A percentile compares a stretch with the other conserved stretches of the same genome.
phyloP scores from a whole-genome alignment of 2,888 invertebrate species.

The Latheticus oryzae region DNA sequence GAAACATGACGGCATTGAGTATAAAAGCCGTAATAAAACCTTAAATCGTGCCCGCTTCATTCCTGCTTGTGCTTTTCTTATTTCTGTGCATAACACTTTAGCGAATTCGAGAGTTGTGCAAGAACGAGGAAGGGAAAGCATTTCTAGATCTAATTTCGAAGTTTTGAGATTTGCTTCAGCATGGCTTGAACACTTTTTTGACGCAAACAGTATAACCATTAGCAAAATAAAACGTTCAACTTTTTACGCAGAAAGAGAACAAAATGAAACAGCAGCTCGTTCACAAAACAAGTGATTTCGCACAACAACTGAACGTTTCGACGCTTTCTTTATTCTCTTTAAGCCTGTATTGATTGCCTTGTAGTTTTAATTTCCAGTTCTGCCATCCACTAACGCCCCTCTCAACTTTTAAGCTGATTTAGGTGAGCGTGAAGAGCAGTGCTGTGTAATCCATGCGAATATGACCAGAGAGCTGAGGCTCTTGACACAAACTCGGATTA shows the following conservation, averaged over 20 bases:
- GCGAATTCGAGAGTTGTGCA: constrained; percentile 33
- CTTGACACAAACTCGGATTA: constrained; percentile 52
- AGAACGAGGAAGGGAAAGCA: constrained; percentile 27
- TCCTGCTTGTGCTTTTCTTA: constrained; percentile 35
- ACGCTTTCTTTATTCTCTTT: constrained; percentile 42
- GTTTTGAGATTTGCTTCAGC: constrained; percentile 36
- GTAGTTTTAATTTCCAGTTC: constrained; percentile 48
- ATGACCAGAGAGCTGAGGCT: constrained; percentile 58
- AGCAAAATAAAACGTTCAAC: constrained; percentile 46
- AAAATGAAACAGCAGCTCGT: constrained; percentile 43
- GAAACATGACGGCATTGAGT: constrained; percentile 32
- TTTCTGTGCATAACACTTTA: constrained; percentile 30
- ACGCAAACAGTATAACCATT: constrained; percentile 42
- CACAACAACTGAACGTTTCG: constrained; percentile 41
- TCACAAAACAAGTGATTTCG: constrained; percentile 44
- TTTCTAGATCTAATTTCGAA: constrained; percentile 37
- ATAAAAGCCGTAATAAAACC: constrained; percentile 36
- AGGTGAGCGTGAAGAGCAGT: constrained; percentile 53
- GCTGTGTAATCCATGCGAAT: constrained; percentile 57
- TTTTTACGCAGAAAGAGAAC: constrained; percentile 40
- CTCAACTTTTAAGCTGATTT: constrained; percentile 54
- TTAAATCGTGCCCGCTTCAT: constrained; percentile 35
- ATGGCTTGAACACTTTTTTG: constrained; percentile 23
- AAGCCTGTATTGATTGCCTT: constrained; percentile 45
- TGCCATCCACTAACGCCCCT: constrained; percentile 24